phyloP scores from a whole-genome alignment of 2,888 invertebrate genomes.

The Pasiphila rectangulata region DNA sequence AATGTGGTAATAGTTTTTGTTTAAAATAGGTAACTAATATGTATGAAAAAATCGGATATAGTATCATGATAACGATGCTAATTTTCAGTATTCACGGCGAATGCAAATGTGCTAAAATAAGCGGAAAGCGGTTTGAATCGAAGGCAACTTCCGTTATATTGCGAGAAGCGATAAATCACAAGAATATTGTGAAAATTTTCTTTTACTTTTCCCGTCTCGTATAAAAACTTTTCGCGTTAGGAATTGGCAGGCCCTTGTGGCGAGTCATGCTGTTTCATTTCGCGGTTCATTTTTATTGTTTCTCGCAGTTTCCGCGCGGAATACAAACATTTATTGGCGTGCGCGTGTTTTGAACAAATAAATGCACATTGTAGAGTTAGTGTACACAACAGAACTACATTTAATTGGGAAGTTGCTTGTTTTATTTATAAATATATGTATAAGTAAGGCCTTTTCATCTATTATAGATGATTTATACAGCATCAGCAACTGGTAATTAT shows the following conservation, averaged over 20 bases:
- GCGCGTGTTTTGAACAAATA: no score
- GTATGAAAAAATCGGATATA: no score
- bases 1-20: no score
- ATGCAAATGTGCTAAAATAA: constrained; percentile 41
- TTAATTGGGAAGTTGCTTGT: no score
- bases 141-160: constrained; percentile 42
- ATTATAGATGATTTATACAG: no score
- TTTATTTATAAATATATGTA: no score
- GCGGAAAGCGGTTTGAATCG: constrained; percentile 38
- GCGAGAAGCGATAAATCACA: constrained; percentile 54
- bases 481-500: no score
- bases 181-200: constrained; percentile 58
- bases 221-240: constrained; percentile 52
- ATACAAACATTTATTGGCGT: not conserved
- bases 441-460: no score
- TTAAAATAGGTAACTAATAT: no score
- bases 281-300: constrained; percentile 34
- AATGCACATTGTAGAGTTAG: no score
- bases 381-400: no score
- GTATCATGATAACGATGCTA: not conserved
- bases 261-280: constrained; percentile 41
- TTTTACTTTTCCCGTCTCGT: constrained; percentile 38
- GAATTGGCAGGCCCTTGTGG: constrained; percentile 54
- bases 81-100: constrained; percentile 18
- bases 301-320: constrained; percentile 3